Base-by-base conservation (phyloP, 64 coral and sea anemone genomes). In the Montipora efflorescens region DNA sequence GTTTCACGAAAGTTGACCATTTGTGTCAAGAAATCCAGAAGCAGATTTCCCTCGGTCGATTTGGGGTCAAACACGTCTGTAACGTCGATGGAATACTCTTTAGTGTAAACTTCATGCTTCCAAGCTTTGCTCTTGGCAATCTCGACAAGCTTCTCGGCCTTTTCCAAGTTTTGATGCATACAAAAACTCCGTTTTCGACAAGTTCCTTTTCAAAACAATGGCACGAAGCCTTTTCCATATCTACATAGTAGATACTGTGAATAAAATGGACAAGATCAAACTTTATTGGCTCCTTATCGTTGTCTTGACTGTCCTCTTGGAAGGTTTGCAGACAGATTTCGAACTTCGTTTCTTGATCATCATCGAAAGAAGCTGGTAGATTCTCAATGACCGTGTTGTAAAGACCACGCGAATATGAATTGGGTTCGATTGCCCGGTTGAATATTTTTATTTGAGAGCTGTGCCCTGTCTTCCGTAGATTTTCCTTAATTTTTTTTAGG, bases 191-290 rank as follows among this genome's bases (percentile, higher is more conserved):
- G n/a, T n/a, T n/a, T n/a, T n/a, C n/a, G n/a, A n/a, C 21, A 52
- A 85, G 59, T 45, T 85, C n/a, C 13, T 85, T 67, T 11, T 67
- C n/a, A 43, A 66, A 22, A 45, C 82, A 85, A 46, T 85, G 19
- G 9, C 19, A 16, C 43, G 70, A 45, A 36, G 82, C 59, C 43
- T 53, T n/a, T 47, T 85, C 82, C 1, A 15, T 44, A 18, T 85
- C 62, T 7, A 85, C 9, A 44, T 85, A 85, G 58, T 67, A 68
- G 7, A 85, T 45, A 70, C 82, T 85, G 46, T 85, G 82, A 8
- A 85, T 67, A 36, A 85, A 85, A 19, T 85, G 82, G 8, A 85
- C 21, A 9, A 85, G 9, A 67, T 85, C 82, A 70, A 85, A 85
- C 61, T 85, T 85, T 5, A 68, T 7, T 43, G 59, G 18, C 36